Conservation (phyloP, 2,888 invertebrate species). For the Orthonevra nobilis region DNA sequence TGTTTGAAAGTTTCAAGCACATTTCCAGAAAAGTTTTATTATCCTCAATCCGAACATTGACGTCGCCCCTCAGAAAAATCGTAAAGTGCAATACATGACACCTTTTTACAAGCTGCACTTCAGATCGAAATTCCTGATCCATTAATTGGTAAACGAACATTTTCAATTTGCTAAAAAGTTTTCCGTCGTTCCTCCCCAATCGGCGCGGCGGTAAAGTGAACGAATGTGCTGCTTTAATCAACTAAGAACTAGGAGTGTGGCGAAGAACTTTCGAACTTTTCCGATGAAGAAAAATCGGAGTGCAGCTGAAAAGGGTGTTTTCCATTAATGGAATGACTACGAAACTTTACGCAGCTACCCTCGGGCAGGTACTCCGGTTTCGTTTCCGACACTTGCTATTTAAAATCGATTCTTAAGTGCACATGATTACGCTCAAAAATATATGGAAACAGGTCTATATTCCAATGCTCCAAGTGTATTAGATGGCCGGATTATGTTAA, state of each 20-base stretch:
- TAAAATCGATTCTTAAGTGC: conserved; percentile 51
- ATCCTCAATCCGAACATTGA: too few relatives aligned
- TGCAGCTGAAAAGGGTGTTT: conserved; percentile 42
- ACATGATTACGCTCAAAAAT: background rate
- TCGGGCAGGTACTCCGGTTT: background rate
- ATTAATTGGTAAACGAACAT: conserved; percentile 64
- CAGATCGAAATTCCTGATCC: conserved; percentile 50
- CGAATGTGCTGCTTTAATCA: too few relatives aligned
- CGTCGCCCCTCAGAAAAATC: too few relatives aligned
- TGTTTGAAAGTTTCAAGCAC: too few relatives aligned
- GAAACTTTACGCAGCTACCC: conserved; percentile 46
- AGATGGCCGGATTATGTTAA: conserved; percentile 68
- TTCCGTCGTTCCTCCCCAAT: conserved; percentile 22
- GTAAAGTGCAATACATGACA: conserved; percentile 1
- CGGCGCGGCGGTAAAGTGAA: too few relatives aligned
- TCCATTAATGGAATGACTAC: conserved; percentile 65
- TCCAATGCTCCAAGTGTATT: background rate
- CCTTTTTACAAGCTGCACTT: conserved; percentile 29
- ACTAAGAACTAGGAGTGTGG: background rate
- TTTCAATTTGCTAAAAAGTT: conserved; percentile 61
- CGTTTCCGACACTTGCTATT: conserved; percentile 7
- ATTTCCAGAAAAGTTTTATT: background rate
- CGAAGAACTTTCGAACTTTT: conserved; percentile 44
- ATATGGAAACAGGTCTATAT: too few relatives aligned
- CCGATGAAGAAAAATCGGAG: conserved; percentile 40